Evolutionary conservation across 2,113 vertebrate species (phyloP).

Genomic region (Salvelinus sp.): DNA sequence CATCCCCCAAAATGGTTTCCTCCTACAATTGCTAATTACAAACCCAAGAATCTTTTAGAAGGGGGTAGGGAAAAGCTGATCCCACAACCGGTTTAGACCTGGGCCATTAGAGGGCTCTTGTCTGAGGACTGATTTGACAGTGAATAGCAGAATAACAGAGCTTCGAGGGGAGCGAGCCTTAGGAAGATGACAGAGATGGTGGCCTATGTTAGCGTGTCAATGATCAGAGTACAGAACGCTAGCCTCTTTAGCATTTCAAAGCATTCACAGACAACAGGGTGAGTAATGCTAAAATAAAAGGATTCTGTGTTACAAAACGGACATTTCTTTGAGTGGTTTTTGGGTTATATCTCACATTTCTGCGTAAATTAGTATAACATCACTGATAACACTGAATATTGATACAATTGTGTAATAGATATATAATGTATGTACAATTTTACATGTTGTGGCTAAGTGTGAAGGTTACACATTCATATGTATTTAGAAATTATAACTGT

Average conservation of each 20-base stretch:
- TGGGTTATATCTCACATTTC: not conserved
- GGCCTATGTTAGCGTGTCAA: not conserved
- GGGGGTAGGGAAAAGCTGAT: constrained; percentile 15
- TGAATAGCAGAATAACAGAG: constrained; percentile 30
- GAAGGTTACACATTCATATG: not conserved
- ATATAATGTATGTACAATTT: not conserved
- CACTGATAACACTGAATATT: constrained; percentile 39
- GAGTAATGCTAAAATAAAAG: not conserved
- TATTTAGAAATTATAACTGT: not conserved
- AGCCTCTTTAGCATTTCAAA: constrained; percentile 71
- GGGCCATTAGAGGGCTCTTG: constrained; percentile 27
- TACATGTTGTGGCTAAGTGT: not conserved
- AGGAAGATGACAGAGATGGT: constrained; percentile 26
- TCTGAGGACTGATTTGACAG: constrained; percentile 46
- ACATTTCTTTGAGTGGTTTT: not conserved
- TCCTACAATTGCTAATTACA: constrained; percentile 29
- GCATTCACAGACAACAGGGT: constrained; percentile 26
- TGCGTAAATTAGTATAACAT: constrained; percentile 27
- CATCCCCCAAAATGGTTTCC: too few species aligned
- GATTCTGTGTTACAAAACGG: not conserved
- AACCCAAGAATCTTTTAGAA: constrained; percentile 17
- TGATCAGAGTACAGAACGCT: constrained; percentile 24
- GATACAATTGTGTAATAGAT: not conserved
- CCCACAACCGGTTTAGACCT: not conserved
- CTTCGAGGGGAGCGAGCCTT: constrained; percentile 16